phyloP scores from a whole-genome alignment of 1,140 invertebrate genomes.

The Drosophila ananassae region DNA sequence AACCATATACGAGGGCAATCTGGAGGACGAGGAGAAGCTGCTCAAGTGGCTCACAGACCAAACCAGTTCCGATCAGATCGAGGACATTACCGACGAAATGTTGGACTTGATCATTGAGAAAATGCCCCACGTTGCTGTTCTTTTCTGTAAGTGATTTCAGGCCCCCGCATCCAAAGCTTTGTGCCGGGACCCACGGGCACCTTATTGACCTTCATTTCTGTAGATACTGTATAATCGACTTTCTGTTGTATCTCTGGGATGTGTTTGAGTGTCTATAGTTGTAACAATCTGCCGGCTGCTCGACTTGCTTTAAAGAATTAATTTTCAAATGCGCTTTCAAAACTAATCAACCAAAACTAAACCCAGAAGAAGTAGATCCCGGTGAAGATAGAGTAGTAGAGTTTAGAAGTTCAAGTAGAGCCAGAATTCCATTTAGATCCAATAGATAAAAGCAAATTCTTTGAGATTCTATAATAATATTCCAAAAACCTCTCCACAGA shows the following conservation, averaged over 20 bases:
- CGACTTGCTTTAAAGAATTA: slow-evolving; percentile 62
- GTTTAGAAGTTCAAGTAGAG: slow-evolving; percentile 41
- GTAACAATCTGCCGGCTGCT: slow-evolving; percentile 49
- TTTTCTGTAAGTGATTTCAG: slow-evolving; percentile 91
- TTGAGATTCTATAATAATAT: neutral
- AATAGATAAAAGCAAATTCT: neutral
- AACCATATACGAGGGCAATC: slow-evolving; percentile 94
- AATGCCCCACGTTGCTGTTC: slow-evolving; percentile 93
- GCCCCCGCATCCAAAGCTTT: slow-evolving; percentile 19
- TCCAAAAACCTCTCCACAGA: slow-evolving; percentile 86
- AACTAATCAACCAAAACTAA: slow-evolving; percentile 59
- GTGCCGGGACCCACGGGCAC: slow-evolving; percentile 29
- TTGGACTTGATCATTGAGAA: slow-evolving; percentile 95
- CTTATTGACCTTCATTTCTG: slow-evolving; percentile 18
- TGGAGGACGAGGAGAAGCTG: slow-evolving; percentile 96
- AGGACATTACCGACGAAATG: slow-evolving; percentile 97
- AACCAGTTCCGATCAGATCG: slow-evolving; percentile 94
- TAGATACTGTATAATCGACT: slow-evolving; percentile 62
- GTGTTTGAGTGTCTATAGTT: slow-evolving; percentile 63
- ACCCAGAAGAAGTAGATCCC: slow-evolving; percentile 11
- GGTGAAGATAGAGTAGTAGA: slow-evolving; percentile 13
- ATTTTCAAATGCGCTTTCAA: slow-evolving; percentile 51
- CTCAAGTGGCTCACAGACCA: slow-evolving; percentile 94
- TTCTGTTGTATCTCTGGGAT: slow-evolving; percentile 55
- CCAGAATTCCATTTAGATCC: slow-evolving; percentile 13